Conservation (phyloP, 2,888 invertebrate genomes). For the Campopleginae sp. region DNA sequence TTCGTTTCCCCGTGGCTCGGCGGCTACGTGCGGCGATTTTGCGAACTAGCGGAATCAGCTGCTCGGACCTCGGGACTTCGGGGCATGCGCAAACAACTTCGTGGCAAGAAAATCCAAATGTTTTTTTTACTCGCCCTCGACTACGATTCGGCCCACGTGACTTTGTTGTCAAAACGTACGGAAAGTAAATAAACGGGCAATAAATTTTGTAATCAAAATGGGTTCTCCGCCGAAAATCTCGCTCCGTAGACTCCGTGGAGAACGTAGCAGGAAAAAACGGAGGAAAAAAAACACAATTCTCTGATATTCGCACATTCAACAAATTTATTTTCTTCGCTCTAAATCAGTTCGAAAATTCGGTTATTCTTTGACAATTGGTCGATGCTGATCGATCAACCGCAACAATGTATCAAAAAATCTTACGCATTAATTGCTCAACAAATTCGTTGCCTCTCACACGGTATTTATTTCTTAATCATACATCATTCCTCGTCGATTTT, state of each 20-base stretch:
- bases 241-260: no score
- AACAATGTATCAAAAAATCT: conserved; percentile 55
- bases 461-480: conserved; percentile 24
- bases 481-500: conserved; percentile 14
- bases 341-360: conserved; percentile 25
- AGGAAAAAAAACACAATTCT: not conserved
- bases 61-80: conserved; percentile 1
- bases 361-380: conserved; percentile 22
- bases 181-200: no score
- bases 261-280: not conserved
- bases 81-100: not conserved
- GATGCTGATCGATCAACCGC: conserved; percentile 36
- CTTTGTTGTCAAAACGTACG: no score
- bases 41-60: conserved; percentile 57
- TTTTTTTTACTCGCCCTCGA: not conserved
- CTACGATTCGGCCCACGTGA: not conserved
- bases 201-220: no score
- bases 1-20: not conserved
- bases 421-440: conserved; percentile 38
- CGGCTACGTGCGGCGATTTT: not conserved
- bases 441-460: conserved; percentile 32
- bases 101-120: not conserved
- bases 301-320: conserved; percentile 24
- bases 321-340: conserved; percentile 49
- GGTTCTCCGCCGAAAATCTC: no score